These are phyloP conservation scores for Morpho helenor DNA, from an alignment of 2,888 invertebrate species.

Conservation along the genomic window DNA sequence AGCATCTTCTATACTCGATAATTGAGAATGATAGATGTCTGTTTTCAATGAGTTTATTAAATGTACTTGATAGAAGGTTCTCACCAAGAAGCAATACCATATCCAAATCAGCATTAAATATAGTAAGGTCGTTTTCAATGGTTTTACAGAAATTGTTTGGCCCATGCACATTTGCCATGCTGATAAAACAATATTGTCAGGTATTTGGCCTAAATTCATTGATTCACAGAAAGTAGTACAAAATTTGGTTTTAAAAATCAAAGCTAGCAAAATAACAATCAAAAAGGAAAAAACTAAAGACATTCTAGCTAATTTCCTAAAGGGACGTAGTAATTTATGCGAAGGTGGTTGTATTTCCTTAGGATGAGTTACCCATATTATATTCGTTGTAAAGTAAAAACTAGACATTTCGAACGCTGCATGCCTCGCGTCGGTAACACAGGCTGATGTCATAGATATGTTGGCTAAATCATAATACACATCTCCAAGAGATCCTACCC, in stretches of 20 bases:
- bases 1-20: conserved; percentile 50
- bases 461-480: conserved; percentile 53
- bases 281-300: conserved; percentile 43
- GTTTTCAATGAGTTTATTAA: conserved; percentile 56
- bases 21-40: conserved; percentile 42
- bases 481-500: conserved; percentile 62
- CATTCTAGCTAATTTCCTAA: conserved; percentile 39
- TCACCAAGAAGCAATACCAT: conserved; percentile 56
- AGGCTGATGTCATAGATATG: conserved; percentile 60
- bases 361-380: conserved; percentile 57
- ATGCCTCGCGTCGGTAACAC: conserved; percentile 47
- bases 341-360: conserved; percentile 44
- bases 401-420: conserved; percentile 51
- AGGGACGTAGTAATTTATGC: conserved; percentile 55
- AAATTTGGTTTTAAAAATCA: conserved; percentile 38
- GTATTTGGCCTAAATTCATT: conserved; percentile 25
- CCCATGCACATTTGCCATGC: conserved; percentile 52
- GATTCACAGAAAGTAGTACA: conserved; percentile 31
- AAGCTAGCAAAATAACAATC: conserved; percentile 38
- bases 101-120: conserved; percentile 51
- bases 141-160: conserved; percentile 42
- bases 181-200: conserved; percentile 33
- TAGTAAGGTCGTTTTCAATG: conserved; percentile 41
- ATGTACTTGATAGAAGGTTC: conserved; percentile 59
- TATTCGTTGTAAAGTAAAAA: conserved; percentile 36